phyloP scores from a whole-genome alignment of 2,888 invertebrate species.

The Coelopa pilipes region DNA sequence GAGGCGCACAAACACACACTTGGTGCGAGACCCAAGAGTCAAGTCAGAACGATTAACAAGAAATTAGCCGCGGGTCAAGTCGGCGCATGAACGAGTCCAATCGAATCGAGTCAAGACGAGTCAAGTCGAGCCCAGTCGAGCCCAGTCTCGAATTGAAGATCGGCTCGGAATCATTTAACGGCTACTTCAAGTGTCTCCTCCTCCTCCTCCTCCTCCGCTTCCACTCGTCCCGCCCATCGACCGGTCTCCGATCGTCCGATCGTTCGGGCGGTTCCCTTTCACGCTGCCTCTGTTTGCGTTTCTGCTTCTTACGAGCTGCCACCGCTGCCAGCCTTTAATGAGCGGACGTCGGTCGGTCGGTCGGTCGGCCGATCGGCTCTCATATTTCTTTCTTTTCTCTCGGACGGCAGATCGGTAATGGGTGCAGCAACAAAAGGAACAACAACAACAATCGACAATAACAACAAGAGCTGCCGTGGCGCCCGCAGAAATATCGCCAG shows the following conservation, averaged over 20 bases:
- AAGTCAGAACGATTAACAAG: constrained; percentile 24
- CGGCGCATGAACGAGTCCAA: not conserved
- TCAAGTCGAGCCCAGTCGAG: not conserved
- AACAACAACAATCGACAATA: constrained; percentile 1
- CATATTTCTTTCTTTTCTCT: constrained; percentile 23
- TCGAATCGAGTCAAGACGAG: not conserved
- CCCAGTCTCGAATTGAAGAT: constrained; percentile 11
- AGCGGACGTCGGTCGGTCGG: constrained; percentile 1
- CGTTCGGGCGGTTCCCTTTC: constrained; percentile 16
- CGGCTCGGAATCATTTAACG: constrained; percentile 17
- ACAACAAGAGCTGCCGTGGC: constrained; percentile 1
- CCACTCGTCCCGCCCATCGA: not conserved
- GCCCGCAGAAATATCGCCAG: constrained; percentile 1
- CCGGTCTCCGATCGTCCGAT: not conserved
- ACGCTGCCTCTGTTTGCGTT: constrained; percentile 5
- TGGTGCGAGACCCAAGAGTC: constrained; percentile 11
- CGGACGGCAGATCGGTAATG: constrained; percentile 2
- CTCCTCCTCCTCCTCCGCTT: not conserved
- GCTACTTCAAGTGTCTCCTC: not conserved
- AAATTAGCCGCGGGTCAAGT: constrained; percentile 37
- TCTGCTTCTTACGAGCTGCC: not conserved
- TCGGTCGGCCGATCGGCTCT: constrained; percentile 1
- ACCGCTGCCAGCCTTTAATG: not conserved
- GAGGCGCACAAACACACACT: not conserved
- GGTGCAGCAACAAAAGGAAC: constrained; percentile 8